Evolutionary conservation across 2,113 vertebrate genomes (phyloP).

Genomic region (Percina caprodes): DNA sequence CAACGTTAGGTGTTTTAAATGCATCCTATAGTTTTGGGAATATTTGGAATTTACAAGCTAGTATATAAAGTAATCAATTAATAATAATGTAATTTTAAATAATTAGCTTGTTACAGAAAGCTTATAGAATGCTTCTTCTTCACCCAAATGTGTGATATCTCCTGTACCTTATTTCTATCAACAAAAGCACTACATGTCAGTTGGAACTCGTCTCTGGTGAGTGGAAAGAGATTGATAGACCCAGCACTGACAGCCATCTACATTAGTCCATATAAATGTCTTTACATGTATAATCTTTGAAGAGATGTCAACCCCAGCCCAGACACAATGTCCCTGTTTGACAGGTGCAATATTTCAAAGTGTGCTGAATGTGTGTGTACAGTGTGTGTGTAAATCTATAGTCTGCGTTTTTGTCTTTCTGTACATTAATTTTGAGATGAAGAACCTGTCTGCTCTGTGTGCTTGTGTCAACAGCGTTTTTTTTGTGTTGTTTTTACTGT

Average conservation of each 20-base stretch:
- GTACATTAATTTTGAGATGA: slow-evolving; percentile 11
- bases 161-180: not conserved
- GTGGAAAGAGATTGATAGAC: slow-evolving; percentile 18
- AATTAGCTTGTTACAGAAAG: not conserved
- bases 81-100: not conserved
- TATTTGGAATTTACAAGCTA: not conserved
- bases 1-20: not conserved
- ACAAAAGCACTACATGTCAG: not conserved
- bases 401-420: not conserved
- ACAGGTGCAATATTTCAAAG: slow-evolving; percentile 55
- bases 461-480: not conserved
- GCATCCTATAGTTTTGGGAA: not conserved
- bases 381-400: not conserved
- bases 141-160: not conserved
- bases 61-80: not conserved
- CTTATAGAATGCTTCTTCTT: not conserved
- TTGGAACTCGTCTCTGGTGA: slow-evolving; percentile 4
- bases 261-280: slow-evolving; percentile 56
- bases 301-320: slow-evolving; percentile 32
- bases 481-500: slow-evolving; percentile 15
- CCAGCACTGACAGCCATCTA: slow-evolving; percentile 22
- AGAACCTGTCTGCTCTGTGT: not conserved
- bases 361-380: not conserved
- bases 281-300: slow-evolving; percentile 61
- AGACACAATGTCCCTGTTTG: slow-evolving; percentile 23